Conservation (phyloP, 2,113 vertebrate genomes). For the Ophiodon elongatus region DNA sequence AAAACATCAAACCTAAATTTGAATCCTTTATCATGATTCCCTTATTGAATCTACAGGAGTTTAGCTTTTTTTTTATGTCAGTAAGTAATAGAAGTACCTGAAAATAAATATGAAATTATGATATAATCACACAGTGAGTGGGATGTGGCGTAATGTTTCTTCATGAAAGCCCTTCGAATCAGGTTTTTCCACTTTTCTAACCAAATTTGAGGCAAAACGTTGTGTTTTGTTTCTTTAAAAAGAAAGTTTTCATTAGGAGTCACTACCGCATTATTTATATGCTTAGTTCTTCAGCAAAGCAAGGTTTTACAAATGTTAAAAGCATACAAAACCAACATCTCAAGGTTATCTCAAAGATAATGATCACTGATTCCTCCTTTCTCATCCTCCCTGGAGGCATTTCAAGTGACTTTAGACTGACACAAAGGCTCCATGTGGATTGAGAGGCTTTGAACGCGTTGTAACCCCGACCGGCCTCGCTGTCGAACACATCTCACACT, state of each 20-base stretch:
- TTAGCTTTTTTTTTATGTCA: not conserved
- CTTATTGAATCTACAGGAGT: not conserved
- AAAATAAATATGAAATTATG: not conserved
- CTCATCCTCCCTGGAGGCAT: conserved; percentile 25
- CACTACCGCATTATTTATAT: not conserved
- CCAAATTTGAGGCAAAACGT: not conserved
- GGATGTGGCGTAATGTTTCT: not conserved
- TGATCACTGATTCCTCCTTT: not conserved
- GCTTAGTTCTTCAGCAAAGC: not conserved
- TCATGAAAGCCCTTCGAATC: not conserved
- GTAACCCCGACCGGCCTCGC: not conserved
- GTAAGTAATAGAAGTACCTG: not conserved
- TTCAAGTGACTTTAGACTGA: conserved; percentile 37
- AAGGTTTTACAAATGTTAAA: no score
- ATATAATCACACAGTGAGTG: not conserved
- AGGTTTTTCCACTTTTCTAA: not conserved
- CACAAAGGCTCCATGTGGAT: conserved; percentile 25
- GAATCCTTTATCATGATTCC: not conserved
- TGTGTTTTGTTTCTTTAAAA: not conserved
- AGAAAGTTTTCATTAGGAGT: not conserved
- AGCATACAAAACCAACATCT: not conserved
- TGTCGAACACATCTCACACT: conserved; percentile 15
- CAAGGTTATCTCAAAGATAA: not conserved
- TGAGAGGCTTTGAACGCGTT: not conserved
- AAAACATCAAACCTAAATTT: conserved; percentile 12